phyloP scores from a whole-genome alignment of 2,113 vertebrate genomes.

The Rynchops niger region DNA sequence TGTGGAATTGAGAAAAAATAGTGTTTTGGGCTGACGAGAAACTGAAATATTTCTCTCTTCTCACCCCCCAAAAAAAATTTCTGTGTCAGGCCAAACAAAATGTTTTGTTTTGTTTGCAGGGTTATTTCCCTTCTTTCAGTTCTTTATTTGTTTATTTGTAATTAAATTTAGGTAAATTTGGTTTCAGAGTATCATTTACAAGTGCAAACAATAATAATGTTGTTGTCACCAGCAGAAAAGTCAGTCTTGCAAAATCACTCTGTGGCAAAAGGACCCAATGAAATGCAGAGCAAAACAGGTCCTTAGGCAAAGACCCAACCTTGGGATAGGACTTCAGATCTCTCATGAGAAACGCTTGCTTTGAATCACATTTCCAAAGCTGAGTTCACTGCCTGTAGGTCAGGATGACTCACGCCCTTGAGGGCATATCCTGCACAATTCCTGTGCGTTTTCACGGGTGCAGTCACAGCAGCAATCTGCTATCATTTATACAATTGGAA shows the following conservation, averaged over 20 bases:
- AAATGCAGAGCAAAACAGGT: slow-evolving; percentile 27
- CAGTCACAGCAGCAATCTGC: slow-evolving; percentile 52
- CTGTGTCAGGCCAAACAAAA: slow-evolving; percentile 11
- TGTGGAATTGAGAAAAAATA: background rate
- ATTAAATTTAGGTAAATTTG: slow-evolving; percentile 45
- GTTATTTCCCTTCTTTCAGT: background rate
- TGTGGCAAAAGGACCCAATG: background rate
- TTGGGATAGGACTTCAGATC: background rate
- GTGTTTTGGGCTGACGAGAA: background rate
- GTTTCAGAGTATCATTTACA: background rate
- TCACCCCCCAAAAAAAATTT: background rate
- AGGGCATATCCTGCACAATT: slow-evolving; percentile 36
- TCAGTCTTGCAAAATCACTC: slow-evolving; percentile 13
- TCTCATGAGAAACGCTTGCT: slow-evolving; percentile 2
- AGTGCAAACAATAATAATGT: background rate
- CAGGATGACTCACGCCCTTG: slow-evolving; percentile 26
- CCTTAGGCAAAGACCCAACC: background rate
- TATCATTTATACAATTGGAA: slow-evolving; percentile 52
- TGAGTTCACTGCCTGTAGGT: slow-evolving; percentile 25
- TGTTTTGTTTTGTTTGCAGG: background rate
- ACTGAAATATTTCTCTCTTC: background rate
- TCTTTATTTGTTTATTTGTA: background rate
- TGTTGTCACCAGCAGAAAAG: background rate
- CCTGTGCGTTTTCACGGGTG: background rate
- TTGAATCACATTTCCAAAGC: slow-evolving; percentile 30